Conservation (phyloP, 64 coral and sea anemone genomes). For the Stylophora pistillata region DNA sequence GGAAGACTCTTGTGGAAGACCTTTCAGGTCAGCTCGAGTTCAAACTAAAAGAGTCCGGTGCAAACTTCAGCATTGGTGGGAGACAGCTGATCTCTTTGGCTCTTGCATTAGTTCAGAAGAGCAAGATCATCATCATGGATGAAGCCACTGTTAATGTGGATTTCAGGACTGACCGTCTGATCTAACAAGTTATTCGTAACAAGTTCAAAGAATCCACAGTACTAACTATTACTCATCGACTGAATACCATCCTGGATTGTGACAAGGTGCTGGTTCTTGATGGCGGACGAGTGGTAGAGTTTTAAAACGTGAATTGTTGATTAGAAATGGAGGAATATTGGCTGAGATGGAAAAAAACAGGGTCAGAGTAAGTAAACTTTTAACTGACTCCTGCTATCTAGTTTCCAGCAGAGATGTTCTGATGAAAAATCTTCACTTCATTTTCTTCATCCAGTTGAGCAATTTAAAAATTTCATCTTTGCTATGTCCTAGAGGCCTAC, state of each 20-base stretch:
- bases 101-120: conserved; percentile 26
- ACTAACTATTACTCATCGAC: conserved; percentile 56
- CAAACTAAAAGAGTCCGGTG: conserved; percentile 8
- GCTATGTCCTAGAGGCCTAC: not conserved
- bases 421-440: too few relatives aligned
- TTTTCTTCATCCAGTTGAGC: too few relatives aligned
- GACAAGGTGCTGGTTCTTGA: conserved; percentile 37
- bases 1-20: conserved; percentile 6
- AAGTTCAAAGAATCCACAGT: conserved; percentile 47
- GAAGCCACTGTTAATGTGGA: conserved; percentile 35
- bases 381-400: not conserved
- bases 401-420: too few relatives aligned
- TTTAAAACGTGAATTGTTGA: conserved; percentile 32
- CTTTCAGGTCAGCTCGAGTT: conserved; percentile 4
- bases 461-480: not conserved
- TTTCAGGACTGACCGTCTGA: conserved; percentile 25
- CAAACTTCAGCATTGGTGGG: conserved; percentile 24
- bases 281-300: conserved; percentile 27
- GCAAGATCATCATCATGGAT: conserved; percentile 43
- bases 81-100: conserved; percentile 43
- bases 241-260: conserved; percentile 51
- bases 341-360: conserved; percentile 10
- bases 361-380: not conserved
- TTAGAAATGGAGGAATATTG: conserved; percentile 16
- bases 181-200: conserved; percentile 17